A percentile compares a stretch with the other conserved stretches of the same genome.
These are phyloP conservation scores for Caprella mutica DNA, from an alignment of 2,888 invertebrate genomes.

Conservation along the genomic window DNA sequence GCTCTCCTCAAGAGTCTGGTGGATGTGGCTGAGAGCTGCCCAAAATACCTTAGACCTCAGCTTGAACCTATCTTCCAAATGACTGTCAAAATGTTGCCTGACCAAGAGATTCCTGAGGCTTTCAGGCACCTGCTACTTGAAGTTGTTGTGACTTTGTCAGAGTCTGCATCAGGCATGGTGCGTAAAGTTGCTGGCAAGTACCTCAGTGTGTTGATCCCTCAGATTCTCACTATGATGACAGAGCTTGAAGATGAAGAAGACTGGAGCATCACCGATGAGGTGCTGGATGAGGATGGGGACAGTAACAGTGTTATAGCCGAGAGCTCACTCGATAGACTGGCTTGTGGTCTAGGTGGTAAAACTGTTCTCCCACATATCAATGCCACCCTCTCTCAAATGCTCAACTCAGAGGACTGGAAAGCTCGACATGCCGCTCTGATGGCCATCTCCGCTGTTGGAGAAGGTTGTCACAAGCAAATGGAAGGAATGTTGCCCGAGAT, in stretches of 20 bases:
- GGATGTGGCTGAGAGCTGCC: slow-evolving; percentile 83
- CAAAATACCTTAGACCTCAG: slow-evolving; percentile 81
- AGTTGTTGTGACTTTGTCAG: slow-evolving; percentile 69
- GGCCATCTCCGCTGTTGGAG: slow-evolving; percentile 96
- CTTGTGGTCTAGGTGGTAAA: slow-evolving; percentile 92
- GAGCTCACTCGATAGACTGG: slow-evolving; percentile 87
- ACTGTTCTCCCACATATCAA: slow-evolving; percentile 82
- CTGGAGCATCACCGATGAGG: slow-evolving; percentile 31
- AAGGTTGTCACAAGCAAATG: slow-evolving; percentile 98
- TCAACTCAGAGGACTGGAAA: slow-evolving; percentile 43
- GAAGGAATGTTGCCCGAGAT: slow-evolving; percentile 65
- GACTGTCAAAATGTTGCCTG: slow-evolving; percentile 56
- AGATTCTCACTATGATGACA: slow-evolving; percentile 74
- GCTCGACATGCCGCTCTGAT: slow-evolving; percentile 86
- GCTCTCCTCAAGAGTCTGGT: slow-evolving; percentile 82
- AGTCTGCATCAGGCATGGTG: slow-evolving; percentile 92
- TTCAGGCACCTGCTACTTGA: slow-evolving; percentile 86
- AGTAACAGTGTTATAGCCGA: slow-evolving; percentile 92
- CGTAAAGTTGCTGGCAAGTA: slow-evolving; percentile 80
- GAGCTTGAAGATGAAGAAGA: slow-evolving; percentile 76
- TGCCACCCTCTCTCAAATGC: slow-evolving; percentile 72
- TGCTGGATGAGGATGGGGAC: slow-evolving; percentile 36
- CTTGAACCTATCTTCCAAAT: slow-evolving; percentile 73
- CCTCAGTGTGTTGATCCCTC: slow-evolving; percentile 47
- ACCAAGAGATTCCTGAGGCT: slow-evolving; percentile 41